Evolutionary conservation across 1,140 invertebrate genomes (phyloP).

Genomic region (Planococcus citri): DNA sequence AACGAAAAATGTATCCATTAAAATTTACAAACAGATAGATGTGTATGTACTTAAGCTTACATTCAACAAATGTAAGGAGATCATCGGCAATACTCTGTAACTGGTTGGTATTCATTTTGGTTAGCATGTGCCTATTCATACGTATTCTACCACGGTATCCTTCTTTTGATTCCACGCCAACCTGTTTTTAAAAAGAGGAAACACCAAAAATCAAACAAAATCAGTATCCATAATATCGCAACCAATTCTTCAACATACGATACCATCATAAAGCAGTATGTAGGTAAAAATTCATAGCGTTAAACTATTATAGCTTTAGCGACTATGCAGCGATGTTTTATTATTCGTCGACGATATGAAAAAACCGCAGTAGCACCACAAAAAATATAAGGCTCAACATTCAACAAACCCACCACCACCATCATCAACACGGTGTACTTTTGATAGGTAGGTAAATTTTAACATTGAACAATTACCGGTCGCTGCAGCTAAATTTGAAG

Average conservation of each 20-base stretch:
- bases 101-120: conserved; percentile 88
- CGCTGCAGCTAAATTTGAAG: background rate
- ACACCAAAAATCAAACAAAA: background rate
- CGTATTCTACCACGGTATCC: conserved; percentile 32
- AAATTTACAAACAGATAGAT: too few species aligned
- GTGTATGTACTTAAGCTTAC: conserved; percentile 34
- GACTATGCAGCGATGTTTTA: too few species aligned
- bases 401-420: too few species aligned
- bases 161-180: background rate
- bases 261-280: too few species aligned
- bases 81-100: conserved; percentile 90
- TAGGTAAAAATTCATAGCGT: too few species aligned
- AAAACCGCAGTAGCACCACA: too few species aligned
- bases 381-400: too few species aligned
- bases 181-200: background rate
- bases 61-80: conserved; percentile 82
- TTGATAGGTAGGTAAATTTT: too few species aligned
- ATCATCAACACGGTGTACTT: background rate
- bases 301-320: too few species aligned
- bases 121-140: conserved; percentile 66
- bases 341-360: too few species aligned
- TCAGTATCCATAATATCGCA: too few species aligned
- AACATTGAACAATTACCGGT: conserved; percentile 9
- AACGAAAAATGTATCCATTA: background rate
- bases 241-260: too few species aligned